Evolutionary conservation across 2,797 vertebrate species (phyloP).

Genomic region (Erethizon dorsatum): DNA sequence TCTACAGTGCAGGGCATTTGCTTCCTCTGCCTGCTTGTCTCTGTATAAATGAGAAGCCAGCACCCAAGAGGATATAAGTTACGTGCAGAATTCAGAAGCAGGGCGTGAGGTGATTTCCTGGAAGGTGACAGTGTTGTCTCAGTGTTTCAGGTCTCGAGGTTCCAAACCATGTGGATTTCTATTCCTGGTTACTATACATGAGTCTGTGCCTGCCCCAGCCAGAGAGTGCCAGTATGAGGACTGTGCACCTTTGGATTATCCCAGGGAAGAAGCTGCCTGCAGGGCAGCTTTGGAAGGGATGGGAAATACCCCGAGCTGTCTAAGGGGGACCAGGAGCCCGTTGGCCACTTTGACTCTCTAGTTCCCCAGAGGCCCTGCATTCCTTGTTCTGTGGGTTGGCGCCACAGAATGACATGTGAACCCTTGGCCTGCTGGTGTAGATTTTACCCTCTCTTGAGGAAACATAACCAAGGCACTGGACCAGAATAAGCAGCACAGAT

Average conservation of each 20-base stretch:
- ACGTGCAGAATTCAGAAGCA: constrained; percentile 25
- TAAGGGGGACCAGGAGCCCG: background rate
- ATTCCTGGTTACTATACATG: constrained; percentile 67
- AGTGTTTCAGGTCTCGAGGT: constrained; percentile 54
- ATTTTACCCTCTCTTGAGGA: constrained; percentile 69
- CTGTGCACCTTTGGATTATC: constrained; percentile 70
- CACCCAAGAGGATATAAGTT: constrained; percentile 15
- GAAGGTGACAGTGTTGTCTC: constrained; percentile 75
- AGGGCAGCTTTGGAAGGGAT: background rate
- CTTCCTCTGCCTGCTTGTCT: background rate
- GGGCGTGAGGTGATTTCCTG: constrained; percentile 71
- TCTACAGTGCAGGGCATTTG: background rate
- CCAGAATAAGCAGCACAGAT: constrained; percentile 71
- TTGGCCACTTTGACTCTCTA: background rate
- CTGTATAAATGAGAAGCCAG: constrained; percentile 45
- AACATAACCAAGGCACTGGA: constrained; percentile 47
- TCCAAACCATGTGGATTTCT: constrained; percentile 81
- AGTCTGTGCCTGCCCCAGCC: constrained; percentile 78
- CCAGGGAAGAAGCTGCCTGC: constrained; percentile 68
- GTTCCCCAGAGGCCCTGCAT: background rate
- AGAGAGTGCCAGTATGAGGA: constrained; percentile 17
- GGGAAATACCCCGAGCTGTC: background rate
- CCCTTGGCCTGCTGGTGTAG: constrained; percentile 49
- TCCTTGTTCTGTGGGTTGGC: constrained; percentile 18
- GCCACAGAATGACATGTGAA: background rate